Conservation (phyloP, 2,113 vertebrate species). For the Microtus ochrogaster region DNA sequence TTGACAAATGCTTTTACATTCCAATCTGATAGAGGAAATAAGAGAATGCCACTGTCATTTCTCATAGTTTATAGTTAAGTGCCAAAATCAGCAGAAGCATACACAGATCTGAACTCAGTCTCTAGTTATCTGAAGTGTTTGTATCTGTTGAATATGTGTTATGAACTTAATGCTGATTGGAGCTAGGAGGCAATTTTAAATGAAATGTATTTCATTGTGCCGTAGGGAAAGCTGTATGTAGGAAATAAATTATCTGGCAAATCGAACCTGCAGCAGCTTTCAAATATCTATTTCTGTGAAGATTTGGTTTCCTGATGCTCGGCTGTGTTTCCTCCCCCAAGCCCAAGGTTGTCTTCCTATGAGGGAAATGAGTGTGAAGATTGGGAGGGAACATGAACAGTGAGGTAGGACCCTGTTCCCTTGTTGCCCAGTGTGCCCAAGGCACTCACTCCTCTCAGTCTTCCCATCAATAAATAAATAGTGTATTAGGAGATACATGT, state of each 20-base stretch:
- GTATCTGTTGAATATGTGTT: constrained; percentile 44
- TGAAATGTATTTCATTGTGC: constrained; percentile 69
- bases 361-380: rapidly evolving
- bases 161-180: constrained; percentile 47
- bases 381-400: rapidly evolving
- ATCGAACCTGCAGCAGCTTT: constrained; percentile 3
- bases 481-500: neutral
- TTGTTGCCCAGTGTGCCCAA: rapidly evolving
- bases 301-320: neutral
- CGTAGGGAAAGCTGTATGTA: constrained; percentile 53
- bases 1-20: neutral
- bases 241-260: constrained; percentile 59
- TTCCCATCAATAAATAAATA: neutral
- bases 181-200: constrained; percentile 20
- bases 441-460: neutral
- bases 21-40: neutral
- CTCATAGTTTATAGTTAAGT: neutral
- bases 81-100: constrained; percentile 41
- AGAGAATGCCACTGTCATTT: neutral
- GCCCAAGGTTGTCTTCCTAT: neutral
- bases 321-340: neutral
- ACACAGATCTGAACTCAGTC: constrained; percentile 41
- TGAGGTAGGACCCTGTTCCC: rapidly evolving
- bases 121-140: constrained; percentile 55
- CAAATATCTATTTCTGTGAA: neutral